phyloP scores from a whole-genome alignment of 2,797 vertebrate genomes.

The Coregonus suidteri region DNA sequence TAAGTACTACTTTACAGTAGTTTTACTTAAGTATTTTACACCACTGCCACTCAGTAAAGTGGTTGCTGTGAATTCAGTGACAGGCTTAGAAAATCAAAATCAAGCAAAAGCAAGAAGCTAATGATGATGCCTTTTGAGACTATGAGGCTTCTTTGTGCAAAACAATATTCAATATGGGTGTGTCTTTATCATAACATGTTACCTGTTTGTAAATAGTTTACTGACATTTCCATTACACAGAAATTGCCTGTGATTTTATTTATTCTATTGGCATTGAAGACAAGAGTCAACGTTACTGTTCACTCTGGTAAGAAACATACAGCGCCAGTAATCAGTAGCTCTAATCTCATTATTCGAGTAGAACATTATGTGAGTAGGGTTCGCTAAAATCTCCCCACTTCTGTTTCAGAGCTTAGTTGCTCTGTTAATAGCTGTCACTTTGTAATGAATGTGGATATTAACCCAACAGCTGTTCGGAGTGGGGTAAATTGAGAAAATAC shows the following conservation, averaged over 20 bases:
- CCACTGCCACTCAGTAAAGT: conserved; percentile 27
- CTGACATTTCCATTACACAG: background rate
- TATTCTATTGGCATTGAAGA: background rate
- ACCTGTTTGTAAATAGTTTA: conserved; percentile 13
- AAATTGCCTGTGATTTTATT: background rate
- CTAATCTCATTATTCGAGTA: conserved; percentile 59
- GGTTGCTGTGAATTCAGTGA: conserved; percentile 31
- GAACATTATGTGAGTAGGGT: conserved; percentile 21
- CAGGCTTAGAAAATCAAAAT: background rate
- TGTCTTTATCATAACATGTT: background rate
- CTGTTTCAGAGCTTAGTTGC: conserved; percentile 40
- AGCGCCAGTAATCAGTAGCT: conserved; percentile 55
- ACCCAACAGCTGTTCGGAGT: conserved; percentile 67
- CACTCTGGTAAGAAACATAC: conserved; percentile 48
- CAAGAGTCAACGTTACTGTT: background rate
- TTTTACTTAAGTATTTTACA: too few relatives aligned
- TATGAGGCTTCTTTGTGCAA: background rate
- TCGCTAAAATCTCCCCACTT: conserved; percentile 46
- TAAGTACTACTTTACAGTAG: too few relatives aligned
- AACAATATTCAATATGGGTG: too few relatives aligned
- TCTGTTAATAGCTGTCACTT: conserved; percentile 68
- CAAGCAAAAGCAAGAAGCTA: background rate
- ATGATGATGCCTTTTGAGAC: background rate
- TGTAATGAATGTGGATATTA: conserved; percentile 76
- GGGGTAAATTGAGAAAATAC: conserved; percentile 35